phyloP scores from a whole-genome alignment of 2,797 vertebrate species.

The Sebastes umbrosus region DNA sequence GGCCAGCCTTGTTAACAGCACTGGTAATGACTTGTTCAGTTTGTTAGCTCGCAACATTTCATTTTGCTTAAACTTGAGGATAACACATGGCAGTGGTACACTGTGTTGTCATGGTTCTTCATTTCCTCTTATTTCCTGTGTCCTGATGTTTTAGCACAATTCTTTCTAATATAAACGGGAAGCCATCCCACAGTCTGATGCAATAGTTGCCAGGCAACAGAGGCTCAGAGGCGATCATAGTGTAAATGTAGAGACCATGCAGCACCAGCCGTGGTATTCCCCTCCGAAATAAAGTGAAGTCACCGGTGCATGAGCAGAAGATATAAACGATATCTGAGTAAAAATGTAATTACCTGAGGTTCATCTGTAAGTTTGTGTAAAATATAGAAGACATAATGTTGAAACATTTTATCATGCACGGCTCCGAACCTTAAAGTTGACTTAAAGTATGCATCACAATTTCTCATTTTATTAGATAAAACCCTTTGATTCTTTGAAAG shows the following conservation, averaged over 20 bases:
- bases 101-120: neutral
- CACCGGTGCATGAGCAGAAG: neutral
- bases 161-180: constrained; percentile 3
- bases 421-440: neutral
- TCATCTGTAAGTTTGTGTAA: neutral
- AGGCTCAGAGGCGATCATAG: neutral
- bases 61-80: neutral
- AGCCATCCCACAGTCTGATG: constrained; percentile 11
- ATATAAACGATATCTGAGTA: neutral
- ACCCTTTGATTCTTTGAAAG: neutral
- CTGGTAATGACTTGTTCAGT: constrained; percentile 47
- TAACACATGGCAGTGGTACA: neutral
- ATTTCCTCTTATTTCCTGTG: neutral
- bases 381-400: neutral
- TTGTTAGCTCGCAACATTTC: neutral
- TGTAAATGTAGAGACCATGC: constrained; percentile 2
- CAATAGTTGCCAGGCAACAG: constrained; percentile 54
- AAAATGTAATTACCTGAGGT: neutral
- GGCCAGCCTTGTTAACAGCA: constrained; percentile 27
- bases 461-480: neutral
- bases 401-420: neutral
- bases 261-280: neutral
- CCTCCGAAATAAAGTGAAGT: constrained; percentile 1
- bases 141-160: neutral
- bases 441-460: neutral